Evolutionary conservation across 1,140 invertebrate species (phyloP), one percentile per base, ranked within the genome.

Genomic region (Lepidurus packardi): DNA sequence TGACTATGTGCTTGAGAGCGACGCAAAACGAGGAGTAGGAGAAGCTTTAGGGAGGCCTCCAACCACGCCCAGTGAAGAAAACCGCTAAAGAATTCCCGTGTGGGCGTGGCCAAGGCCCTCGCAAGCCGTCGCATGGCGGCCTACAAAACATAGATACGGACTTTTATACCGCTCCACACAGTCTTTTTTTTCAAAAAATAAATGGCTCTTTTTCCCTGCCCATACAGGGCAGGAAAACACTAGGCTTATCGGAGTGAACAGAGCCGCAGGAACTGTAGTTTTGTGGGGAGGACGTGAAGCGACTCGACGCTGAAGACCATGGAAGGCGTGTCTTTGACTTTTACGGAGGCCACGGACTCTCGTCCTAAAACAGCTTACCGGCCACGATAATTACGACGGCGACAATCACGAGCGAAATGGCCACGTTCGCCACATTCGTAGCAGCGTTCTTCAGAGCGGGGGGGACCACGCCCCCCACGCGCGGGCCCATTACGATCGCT

Each of bases 371-470:
- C 53, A 65, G 53, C 53, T 65, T 65, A 65, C 53, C 53, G 53
- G 53, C 53, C 53, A 65, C 53, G 53, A 65, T 65, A 65, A 16
- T 65, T 77, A 81, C 83, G 82, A 80, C 86, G 84, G 10, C 80
- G 78, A 83, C 95, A 97, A 84, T 97, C 94, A 81, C 94, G 88
- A 74, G 94, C 94, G 86, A 95, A 97, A 83, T 97, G 95, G 4
- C 95, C 95, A 74, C 92, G 87, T 81, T 94, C 93, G 9, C 94
- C 94, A 86, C 95, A 97, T 82, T 96, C 94, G 85, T 96, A 97
- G 85, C 95, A 97, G 77, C 92, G 89, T 85, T 95, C 93, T 82
- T 94, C 91, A 1, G 92, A 92, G 7, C 86, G 84, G 34, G 88
- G 88, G 8, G 84, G 84, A 41, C 85, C 80, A 34, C 73, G 73